Percentiles rank a stretch among this genome's conserved stretches.
These are phyloP conservation scores for Drosophila ambigua DNA, from an alignment of 1,140 invertebrate genomes.

Conservation along the genomic window DNA sequence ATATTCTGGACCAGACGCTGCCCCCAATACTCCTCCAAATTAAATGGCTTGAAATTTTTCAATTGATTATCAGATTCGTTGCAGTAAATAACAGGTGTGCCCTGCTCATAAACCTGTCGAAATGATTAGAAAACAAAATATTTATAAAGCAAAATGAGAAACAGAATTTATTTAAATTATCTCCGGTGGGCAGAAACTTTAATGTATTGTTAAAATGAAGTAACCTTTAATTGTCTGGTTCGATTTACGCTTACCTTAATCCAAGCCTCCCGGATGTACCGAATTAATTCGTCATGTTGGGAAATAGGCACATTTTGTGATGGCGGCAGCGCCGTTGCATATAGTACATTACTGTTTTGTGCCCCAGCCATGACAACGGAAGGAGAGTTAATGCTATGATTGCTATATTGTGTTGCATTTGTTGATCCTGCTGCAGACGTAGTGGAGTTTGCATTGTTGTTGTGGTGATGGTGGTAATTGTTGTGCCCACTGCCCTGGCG, in stretches of 20 bases:
- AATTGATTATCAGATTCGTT: slow-evolving; percentile 81
- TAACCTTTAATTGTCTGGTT: not conserved
- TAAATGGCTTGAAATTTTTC: slow-evolving; percentile 82
- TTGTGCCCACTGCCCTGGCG: slow-evolving; percentile 64
- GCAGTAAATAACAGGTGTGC: slow-evolving; percentile 68
- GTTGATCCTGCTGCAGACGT: slow-evolving; percentile 52
- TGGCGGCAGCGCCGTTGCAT: slow-evolving; percentile 36
- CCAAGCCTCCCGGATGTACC: slow-evolving; percentile 80
- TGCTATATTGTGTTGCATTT: slow-evolving; percentile 62
- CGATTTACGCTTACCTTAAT: slow-evolving; percentile 64
- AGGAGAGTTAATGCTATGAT: slow-evolving; percentile 64
- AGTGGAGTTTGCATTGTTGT: slow-evolving; percentile 40
- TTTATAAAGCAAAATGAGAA: slow-evolving; percentile 32
- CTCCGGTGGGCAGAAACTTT: not conserved
- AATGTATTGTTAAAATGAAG: too few species aligned
- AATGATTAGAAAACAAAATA: slow-evolving; percentile 1
- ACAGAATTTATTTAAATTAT: slow-evolving; percentile 11
- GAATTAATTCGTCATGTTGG: slow-evolving; percentile 81
- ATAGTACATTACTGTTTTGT: slow-evolving; percentile 50
- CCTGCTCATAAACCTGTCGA: slow-evolving; percentile 73
- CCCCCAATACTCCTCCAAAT: slow-evolving; percentile 82
- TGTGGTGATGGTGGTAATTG: slow-evolving; percentile 69
- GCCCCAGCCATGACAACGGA: slow-evolving; percentile 14
- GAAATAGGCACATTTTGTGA: slow-evolving; percentile 65
- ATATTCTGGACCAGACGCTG: slow-evolving; percentile 81